These are phyloP conservation scores for Drosophila sproati DNA, from an alignment of 1,140 invertebrate species.

Conservation along the genomic window DNA sequence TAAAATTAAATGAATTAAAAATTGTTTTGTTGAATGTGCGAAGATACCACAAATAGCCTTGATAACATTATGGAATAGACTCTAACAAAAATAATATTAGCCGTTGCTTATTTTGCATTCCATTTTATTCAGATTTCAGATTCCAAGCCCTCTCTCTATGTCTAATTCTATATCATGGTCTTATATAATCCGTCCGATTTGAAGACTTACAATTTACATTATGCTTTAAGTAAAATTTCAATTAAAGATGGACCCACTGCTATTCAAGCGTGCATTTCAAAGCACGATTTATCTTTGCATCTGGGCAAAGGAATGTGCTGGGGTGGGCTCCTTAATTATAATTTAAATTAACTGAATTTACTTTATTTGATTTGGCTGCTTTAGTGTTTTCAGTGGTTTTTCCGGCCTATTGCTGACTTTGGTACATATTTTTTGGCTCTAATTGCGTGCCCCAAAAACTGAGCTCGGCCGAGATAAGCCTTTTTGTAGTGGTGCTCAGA, in stretches of 20 bases:
- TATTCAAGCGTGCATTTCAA: slow-evolving; percentile 33
- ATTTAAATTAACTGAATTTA: slow-evolving; percentile 80
- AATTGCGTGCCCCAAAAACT: slow-evolving; percentile 59
- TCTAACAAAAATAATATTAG: no score
- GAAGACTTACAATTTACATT: neutral
- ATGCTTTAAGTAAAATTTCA: neutral
- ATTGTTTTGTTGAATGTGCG: neutral
- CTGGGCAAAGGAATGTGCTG: slow-evolving; percentile 20
- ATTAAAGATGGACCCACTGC: slow-evolving; percentile 6
- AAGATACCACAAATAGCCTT: neutral
- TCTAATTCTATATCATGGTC: no score
- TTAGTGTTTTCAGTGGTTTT: slow-evolving; percentile 58
- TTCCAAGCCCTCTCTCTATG: no score
- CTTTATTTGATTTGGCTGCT: slow-evolving; percentile 75
- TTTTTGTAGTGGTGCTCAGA: slow-evolving; percentile 22
- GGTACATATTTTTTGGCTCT: slow-evolving; percentile 55
- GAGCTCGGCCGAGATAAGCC: slow-evolving; percentile 53
- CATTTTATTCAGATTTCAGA: no score
- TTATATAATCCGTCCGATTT: no score
- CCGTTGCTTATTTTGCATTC: no score
- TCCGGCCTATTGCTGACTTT: slow-evolving; percentile 53
- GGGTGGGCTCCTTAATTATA: slow-evolving; percentile 54
- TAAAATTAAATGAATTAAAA: slow-evolving; percentile 5
- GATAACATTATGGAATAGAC: neutral
- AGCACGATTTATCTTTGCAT: slow-evolving; percentile 56